Percentiles rank a stretch among this genome's conserved stretches.
These are phyloP conservation scores for Syndactyla subalaris DNA, from an alignment of 2,797 vertebrate genomes.

Conservation along the genomic window DNA sequence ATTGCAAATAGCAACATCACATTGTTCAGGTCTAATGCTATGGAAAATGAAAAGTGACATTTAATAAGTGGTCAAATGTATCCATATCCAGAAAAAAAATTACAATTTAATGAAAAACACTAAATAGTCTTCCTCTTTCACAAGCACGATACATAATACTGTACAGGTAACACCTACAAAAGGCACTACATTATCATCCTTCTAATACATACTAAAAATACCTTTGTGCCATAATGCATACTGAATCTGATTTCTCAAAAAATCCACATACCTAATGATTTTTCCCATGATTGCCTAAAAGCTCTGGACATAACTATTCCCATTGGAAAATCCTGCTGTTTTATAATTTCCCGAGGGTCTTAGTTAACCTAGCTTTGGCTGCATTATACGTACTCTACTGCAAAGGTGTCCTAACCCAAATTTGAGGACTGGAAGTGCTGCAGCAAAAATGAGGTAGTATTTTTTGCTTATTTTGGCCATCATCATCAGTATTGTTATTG, in stretches of 20 bases:
- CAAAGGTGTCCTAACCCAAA: background rate
- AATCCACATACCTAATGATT: background rate
- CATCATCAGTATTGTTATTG: accelerated
- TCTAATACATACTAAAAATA: background rate
- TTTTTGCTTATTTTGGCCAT: background rate
- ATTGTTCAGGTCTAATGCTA: background rate
- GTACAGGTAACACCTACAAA: background rate
- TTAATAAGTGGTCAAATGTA: background rate
- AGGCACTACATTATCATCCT: background rate
- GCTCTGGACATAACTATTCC: background rate
- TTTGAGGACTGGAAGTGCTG: background rate
- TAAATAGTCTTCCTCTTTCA: background rate
- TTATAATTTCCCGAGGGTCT: background rate
- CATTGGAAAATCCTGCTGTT: background rate
- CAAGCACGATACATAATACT: background rate
- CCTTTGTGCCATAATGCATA: background rate
- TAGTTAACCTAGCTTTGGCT: background rate
- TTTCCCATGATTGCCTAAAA: background rate
- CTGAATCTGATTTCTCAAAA: background rate
- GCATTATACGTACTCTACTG: background rate
- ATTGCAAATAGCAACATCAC: background rate
- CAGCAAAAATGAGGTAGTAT: background rate
- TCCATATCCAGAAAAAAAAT: background rate
- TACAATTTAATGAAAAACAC: background rate
- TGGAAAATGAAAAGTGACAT: background rate